These are phyloP conservation scores for Teleiodes luculella DNA, from an alignment of 2,888 invertebrate species.

Conservation along the genomic window DNA sequence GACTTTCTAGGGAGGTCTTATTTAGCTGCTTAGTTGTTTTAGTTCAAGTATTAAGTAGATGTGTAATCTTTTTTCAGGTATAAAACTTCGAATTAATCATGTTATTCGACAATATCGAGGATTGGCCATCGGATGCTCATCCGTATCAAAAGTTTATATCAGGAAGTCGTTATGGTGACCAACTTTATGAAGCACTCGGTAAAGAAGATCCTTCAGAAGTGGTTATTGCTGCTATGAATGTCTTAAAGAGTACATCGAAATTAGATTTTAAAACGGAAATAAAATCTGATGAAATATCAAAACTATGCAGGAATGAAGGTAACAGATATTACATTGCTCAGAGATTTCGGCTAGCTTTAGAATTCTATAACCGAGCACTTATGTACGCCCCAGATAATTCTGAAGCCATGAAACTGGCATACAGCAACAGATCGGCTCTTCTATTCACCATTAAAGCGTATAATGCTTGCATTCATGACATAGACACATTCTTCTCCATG, in stretches of 20 bases:
- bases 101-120: too few species aligned
- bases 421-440: constrained; percentile 26
- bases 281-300: not conserved
- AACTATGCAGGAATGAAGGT: not conserved
- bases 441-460: constrained; percentile 15
- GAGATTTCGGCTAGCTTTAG: constrained; percentile 18
- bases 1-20: too few species aligned
- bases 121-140: not conserved
- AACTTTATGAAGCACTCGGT: constrained; percentile 1
- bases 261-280: not conserved
- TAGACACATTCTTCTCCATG: constrained; percentile 19
- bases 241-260: not conserved
- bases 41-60: too few species aligned
- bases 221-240: not conserved
- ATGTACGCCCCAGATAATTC: constrained; percentile 24
- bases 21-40: too few species aligned
- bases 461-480: constrained; percentile 23
- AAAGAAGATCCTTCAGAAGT: constrained; percentile 1
- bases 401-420: constrained; percentile 22
- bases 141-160: not conserved
- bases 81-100: too few species aligned
- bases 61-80: too few species aligned
- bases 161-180: not conserved
- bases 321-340: constrained; percentile 14
- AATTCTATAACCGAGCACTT: constrained; percentile 25